These are phyloP conservation scores for Rhizomys pruinosus DNA, from an alignment of 2,113 vertebrate species.

Conservation along the genomic window DNA sequence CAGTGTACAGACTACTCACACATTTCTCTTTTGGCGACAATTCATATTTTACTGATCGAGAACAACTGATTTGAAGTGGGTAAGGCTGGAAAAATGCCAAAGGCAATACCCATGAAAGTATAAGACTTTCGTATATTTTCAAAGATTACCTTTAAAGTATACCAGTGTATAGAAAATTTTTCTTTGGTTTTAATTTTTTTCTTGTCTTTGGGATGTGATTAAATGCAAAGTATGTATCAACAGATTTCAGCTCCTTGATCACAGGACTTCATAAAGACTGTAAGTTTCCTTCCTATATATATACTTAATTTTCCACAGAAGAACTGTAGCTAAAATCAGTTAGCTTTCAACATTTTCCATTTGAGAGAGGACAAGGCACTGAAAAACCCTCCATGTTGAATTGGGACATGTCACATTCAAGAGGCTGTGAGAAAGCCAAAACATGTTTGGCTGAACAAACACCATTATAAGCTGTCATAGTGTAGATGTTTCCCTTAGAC, in stretches of 20 bases:
- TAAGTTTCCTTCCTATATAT: conserved; percentile 46
- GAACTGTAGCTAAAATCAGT: conserved; percentile 48
- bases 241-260: conserved; percentile 52
- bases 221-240: conserved; percentile 18
- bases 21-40: neutral
- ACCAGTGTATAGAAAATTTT: neutral
- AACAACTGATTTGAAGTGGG: conserved; percentile 19
- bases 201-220: neutral
- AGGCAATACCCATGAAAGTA: neutral
- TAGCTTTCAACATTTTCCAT: conserved; percentile 73
- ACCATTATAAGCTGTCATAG: conserved; percentile 67
- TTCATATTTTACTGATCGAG: conserved; percentile 24
- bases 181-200: conserved; percentile 7
- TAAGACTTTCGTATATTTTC: neutral
- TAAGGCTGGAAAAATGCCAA: neutral
- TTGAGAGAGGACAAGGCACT: neutral
- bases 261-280: neutral
- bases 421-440: neutral
- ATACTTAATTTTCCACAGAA: conserved; percentile 74
- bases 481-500: conserved; percentile 75
- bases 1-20: neutral
- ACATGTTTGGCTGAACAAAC: conserved; percentile 69
- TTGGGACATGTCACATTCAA: conserved; percentile 49
- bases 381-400: neutral
- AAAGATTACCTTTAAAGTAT: neutral